Evolutionary conservation across 2,888 invertebrate species (phyloP), one percentile per base, ranked within the genome.

Genomic region (Harpalus rufipes): DNA sequence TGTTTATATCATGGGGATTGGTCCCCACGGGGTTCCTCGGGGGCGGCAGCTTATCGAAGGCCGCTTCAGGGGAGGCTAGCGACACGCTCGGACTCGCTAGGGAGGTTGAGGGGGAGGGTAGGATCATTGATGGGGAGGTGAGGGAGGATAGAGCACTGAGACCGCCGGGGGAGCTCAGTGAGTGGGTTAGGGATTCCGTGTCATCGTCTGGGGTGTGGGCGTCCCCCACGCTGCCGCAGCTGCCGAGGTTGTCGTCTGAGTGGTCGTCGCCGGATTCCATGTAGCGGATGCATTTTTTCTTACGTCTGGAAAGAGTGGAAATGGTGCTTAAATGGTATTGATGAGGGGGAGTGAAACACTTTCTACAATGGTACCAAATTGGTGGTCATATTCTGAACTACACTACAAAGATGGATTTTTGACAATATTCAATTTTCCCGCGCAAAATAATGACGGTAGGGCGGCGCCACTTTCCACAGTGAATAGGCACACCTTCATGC

Each of bases 241-340:
- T 95, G 88, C 95, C 96, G 88, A 96, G 91, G 89, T 96, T 95
- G 88, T 95, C 95, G 90, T 95, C 95, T 86, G 94, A 94, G 89
- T 94, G 94, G 88, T 93, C 93, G 89, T 94, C 95, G 87, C 93
- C 92, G 88, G 96, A 95, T 93, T 97, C 97, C 96, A 97, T 96
- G 93, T 98, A 98, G 88, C 98, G 96, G 90, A 98, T 96, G 94
- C 98, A 98, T 93, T 98, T 98, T 93, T 98, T 98, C 95, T 98
- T 98, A 94, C 98, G 97, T 94, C 97, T 98, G 93, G 44, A 51
- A 51, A 51, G 44, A 51, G n/a, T 5, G 12, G 44, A 12, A 51
- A 32, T 32, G 32, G 32, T 32, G 32, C 32, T 32, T 32, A 32
- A 32, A 32, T 5, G 32, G 32, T 5, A 32, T 5, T 3, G 32